Base-by-base conservation (phyloP, 2,113 vertebrate genomes). In the Oryzias woworae region DNA sequence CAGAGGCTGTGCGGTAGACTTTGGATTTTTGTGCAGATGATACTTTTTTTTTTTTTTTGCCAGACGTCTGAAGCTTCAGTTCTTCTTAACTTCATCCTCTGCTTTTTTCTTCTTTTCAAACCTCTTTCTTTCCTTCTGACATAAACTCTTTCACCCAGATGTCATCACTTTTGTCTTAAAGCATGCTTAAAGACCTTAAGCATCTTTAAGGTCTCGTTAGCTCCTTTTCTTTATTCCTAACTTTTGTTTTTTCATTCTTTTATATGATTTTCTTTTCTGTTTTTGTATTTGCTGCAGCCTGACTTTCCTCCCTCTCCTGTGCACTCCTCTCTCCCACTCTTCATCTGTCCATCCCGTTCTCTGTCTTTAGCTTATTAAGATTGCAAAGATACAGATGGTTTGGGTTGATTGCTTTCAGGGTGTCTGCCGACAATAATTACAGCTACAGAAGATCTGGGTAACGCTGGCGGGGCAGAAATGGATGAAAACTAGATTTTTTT, bases 401-500 rank as follows among this genome's bases (percentile, higher is more conserved):
- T 78, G 90, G 83, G 93, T 94, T 97, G 97, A 98, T 98, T 97
- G 96, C 95, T 98, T 96, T 97, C 94, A 95, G 95, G 94, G 95
- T 94, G 95, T 95, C 94, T 98, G 96, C 95, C 96, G 93, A 94
- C 95, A 95, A 96, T 96, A 95, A 97, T 98, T 97, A 98, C 95
- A 95, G 94, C 91, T 94, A 93, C 92, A 92, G 94, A 91, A 92
- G 93, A 92, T 93, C 80, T 92, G 90, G 92, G 17, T 91, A 92
- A 93, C 91, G 94, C 94, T 92, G 94, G 91, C 92, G 90, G 92
- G 93, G 93, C 94, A 94, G 92, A 95, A 94, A 94, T 94, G 95
- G 96, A 98, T 98, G 94, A 97, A 98, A 98, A 98, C 95, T 95
- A 97, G 94, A 96, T 98, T 97, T 98, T 64, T n/a, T 18, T 88